A percentile compares a stretch with the other conserved stretches of the same genome.
These are phyloP conservation scores for Steinernema carpocapsae DNA, from an alignment of 2,888 invertebrate genomes.

Conservation along the genomic window DNA sequence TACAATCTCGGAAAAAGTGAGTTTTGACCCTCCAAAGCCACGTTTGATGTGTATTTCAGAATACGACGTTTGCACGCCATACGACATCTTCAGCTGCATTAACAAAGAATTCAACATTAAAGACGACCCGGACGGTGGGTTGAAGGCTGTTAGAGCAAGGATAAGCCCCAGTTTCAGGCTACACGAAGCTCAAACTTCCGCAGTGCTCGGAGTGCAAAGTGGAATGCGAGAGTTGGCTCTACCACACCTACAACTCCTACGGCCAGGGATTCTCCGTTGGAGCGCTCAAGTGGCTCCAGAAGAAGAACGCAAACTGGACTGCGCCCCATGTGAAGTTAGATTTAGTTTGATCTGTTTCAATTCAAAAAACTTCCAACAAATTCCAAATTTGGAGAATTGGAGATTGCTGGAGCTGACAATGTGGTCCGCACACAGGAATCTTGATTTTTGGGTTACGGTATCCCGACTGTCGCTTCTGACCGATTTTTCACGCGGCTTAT, in stretches of 20 bases:
- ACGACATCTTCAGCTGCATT: conserved; percentile 34
- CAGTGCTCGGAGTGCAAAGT: conserved; percentile 49
- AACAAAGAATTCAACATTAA: conserved; percentile 34
- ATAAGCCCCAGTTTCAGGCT: neutral
- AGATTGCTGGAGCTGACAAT: no score
- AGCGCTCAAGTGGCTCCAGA: conserved; percentile 50
- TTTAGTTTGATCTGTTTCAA: conserved; percentile 5
- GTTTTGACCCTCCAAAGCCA: conserved; percentile 14
- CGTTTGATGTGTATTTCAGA: conserved; percentile 41
- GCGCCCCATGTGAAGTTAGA: conserved; percentile 46
- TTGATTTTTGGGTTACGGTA: no score
- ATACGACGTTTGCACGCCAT: conserved; percentile 35
- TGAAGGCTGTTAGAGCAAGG: neutral
- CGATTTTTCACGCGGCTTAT: no score
- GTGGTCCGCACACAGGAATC: no score
- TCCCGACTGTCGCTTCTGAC: no score
- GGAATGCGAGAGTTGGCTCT: conserved; percentile 58
- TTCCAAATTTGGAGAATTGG: no score
- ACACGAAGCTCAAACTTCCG: conserved; percentile 34
- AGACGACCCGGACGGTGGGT: conserved; percentile 11
- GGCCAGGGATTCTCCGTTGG: conserved; percentile 55
- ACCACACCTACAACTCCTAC: conserved; percentile 62
- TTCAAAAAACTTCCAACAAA: no score
- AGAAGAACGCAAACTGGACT: conserved; percentile 47
- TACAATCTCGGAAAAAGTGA: conserved; percentile 50